Evolutionary conservation across 2,113 vertebrate species (phyloP), one percentile per base, ranked within the genome.

Genomic region (Tachysurus vachellii): DNA sequence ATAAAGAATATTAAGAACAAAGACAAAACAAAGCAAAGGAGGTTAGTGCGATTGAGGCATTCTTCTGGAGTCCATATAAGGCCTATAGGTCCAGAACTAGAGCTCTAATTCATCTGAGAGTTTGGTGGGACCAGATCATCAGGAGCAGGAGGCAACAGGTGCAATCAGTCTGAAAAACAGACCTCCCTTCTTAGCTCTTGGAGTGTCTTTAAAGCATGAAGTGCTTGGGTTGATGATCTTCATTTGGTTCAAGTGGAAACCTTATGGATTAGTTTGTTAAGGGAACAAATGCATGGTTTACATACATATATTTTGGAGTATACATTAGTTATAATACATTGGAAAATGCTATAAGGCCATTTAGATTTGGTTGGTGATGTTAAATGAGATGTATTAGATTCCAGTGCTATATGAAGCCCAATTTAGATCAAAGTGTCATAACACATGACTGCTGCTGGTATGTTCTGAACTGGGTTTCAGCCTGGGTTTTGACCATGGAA

Each of bases 401-500:
- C 26, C 77, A 70, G 56, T 64, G 42, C 50, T 71, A 66, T 77
- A 73, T 47, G 86, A 83, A 89, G 76, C 86, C 86, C 80, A 71
- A 70, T 85, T 85, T 77, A 59, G 83, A 56, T 61, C 62, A 85
- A 82, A 80, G 31, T 70, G 80, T 42, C 86, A 77, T 44, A 42
- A 66, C 56, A 28, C 14, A 79, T 85, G 44, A 44, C 85, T 53
- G 73, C 68, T 81, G 61, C 59, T 85, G 76, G 84, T 62, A 57
- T 73, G 87, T 66, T 85, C 71, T 85, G 68, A 85, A 85, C 84
- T 86, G 84, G 87, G 76, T 75, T 86, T 88, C 84, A 28, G 64
- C 28, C 82, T 66, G 61, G 44, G 82, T 56, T 56, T 80, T 66
- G 47, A 75, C 77, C 68, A 84, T 83, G 23, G 61, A 79, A 16